Evolutionary conservation across 2,797 vertebrate species (phyloP), one percentile per base, ranked within the genome.

Genomic region (Chelidonichthys spinosus): DNA sequence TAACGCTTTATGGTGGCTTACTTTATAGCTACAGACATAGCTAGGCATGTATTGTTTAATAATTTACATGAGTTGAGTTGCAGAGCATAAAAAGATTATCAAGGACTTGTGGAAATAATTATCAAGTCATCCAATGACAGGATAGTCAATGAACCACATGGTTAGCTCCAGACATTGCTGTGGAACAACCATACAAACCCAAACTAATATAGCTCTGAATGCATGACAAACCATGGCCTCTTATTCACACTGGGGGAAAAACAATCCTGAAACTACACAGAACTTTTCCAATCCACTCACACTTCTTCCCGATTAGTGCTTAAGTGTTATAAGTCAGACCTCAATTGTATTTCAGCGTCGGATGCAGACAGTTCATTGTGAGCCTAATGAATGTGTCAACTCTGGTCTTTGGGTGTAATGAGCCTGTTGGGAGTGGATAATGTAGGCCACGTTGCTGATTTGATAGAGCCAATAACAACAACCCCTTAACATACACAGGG

Each of bases 341-440:
- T 62, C 40, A 14, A n/a, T 82, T 63, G 25, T 25, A 35, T 46
- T 61, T 74, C 32, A 70, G 64, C 59, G 77, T 17, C 46, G 49
- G 72, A 78, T 81, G 71, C 78, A 64, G 69, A 74, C 53, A 47
- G 74, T 77, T 81, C 68, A 87, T 63, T 74, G 73, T 66, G 62
- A 79, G 71, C 69, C 67, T 73, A 87, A 87, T 87, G 72, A 85
- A 72, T 63, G 56, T 58, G 68, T 79, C 59, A 78, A 62, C 79
- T 74, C 54, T 14, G 64, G 64, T 66, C 59, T 82, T 74, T 50
- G 42, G 42, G 58, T 72, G 61, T 77, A 87, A 87, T 86, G 77
- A 79, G 76, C 60, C 79, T 64, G 55, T 33, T 64, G 81, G 76
- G 79, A 87, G 68, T 65, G 77, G 72, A 66, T 80, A 79, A 81